phyloP scores from a whole-genome alignment of 2,113 vertebrate genomes.

The Phocoena phocoena region DNA sequence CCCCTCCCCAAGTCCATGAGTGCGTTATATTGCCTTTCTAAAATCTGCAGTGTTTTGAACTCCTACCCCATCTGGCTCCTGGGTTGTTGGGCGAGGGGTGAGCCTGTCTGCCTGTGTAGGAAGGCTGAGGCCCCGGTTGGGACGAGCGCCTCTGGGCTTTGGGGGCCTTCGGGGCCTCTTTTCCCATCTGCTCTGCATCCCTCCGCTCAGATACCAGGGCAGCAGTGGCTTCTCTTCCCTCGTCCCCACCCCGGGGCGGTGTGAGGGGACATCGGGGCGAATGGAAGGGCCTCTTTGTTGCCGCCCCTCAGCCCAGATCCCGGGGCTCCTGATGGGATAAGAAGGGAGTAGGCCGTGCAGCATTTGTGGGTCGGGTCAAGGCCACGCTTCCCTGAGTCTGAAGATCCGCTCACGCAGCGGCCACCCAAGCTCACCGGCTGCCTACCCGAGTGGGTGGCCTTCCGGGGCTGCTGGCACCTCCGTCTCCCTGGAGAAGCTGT shows the following conservation, averaged over 20 bases:
- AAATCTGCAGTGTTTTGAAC: not conserved
- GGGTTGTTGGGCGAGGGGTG: not conserved
- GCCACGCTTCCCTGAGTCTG: not conserved
- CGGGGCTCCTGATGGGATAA: not conserved
- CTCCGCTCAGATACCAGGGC: not conserved
- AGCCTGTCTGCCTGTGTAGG: not conserved
- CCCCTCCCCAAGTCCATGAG: not conserved
- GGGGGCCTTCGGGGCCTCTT: not conserved
- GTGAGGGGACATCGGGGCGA: not conserved
- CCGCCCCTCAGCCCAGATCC: not conserved
- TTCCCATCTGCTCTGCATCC: not conserved
- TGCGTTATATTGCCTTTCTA: not conserved
- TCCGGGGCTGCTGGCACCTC: not conserved
- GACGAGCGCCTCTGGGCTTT: not conserved
- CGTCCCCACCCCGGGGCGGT: not conserved
- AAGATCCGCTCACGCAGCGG: not conserved
- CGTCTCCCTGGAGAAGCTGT: not conserved
- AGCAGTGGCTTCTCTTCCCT: not conserved
- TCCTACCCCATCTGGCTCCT: not conserved
- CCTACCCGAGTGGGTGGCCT: not conserved
- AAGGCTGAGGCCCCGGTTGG: fast-evolving
- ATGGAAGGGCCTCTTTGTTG: not conserved
- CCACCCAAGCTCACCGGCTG: not conserved
- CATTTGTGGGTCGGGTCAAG: fast-evolving
- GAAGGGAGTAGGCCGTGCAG: fast-evolving